phyloP scores from a whole-genome alignment of 2,797 vertebrate species.

The Margarornis squamiger region DNA sequence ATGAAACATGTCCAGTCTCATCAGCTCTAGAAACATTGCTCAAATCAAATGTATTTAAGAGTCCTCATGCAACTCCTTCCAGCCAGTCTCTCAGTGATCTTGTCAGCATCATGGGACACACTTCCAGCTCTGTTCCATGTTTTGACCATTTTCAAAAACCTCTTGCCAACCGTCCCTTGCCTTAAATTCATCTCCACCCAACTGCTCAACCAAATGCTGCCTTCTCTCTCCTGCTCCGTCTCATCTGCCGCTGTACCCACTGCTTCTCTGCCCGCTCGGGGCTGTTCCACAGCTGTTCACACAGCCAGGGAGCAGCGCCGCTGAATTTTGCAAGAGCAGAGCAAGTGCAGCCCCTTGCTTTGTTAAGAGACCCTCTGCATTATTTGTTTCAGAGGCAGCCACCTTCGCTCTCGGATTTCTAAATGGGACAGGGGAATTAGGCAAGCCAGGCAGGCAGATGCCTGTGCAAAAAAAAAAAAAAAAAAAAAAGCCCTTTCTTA shows the following conservation, averaged over 20 bases:
- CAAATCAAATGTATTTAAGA: not conserved
- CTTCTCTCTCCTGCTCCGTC: not conserved
- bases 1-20: not conserved
- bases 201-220: conserved; percentile 54
- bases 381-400: conserved; percentile 39
- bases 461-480: not conserved
- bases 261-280: too few relatives aligned
- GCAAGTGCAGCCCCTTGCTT: not conserved
- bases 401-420: not conserved
- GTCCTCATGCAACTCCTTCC: not conserved
- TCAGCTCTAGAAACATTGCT: conserved; percentile 27
- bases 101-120: not conserved
- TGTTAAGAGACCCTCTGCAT: conserved; percentile 19
- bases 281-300: conserved; percentile 49
- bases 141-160: conserved; percentile 13
- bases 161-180: not conserved
- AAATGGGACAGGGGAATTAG: conserved; percentile 6
- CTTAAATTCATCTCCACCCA: conserved; percentile 34
- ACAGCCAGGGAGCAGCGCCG: conserved; percentile 22
- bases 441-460: not conserved
- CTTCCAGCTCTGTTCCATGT: not conserved
- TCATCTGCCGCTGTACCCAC: too few relatives aligned
- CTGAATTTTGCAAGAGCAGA: conserved; percentile 68
- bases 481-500: not conserved
- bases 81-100: not conserved